These are phyloP conservation scores for Trididemnum clinides DNA, from an alignment of 23 tunicate genomes.

Conservation along the genomic window DNA sequence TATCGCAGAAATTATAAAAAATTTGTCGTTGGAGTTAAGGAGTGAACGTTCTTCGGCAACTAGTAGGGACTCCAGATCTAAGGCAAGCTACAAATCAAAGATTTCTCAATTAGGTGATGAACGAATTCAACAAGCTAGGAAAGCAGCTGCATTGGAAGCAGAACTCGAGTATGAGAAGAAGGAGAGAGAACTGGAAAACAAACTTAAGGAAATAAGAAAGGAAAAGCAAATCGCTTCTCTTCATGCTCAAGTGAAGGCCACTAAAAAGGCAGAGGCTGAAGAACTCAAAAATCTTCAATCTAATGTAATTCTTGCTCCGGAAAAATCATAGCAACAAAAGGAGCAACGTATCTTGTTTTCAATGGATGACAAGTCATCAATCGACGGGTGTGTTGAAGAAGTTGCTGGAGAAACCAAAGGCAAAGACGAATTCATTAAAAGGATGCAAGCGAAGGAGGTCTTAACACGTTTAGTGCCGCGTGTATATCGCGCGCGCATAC, in stretches of 20 bases:
- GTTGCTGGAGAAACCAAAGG: no score
- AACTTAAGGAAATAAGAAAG: background rate
- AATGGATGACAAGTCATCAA: no score
- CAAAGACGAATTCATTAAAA: no score
- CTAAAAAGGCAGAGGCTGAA: background rate
- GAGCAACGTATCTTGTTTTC: no score
- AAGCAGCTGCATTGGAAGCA: background rate
- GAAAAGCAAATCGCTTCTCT: background rate
- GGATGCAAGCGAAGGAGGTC: no score
- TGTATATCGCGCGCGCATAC: no score
- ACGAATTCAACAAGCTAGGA: background rate
- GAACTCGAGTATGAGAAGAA: background rate
- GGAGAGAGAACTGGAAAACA: background rate
- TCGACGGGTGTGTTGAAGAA: no score
- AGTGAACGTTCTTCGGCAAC: background rate
- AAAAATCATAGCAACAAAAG: no score
- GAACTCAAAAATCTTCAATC: no score
- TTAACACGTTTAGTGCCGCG: no score
- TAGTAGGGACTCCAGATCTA: background rate
- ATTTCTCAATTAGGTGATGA: background rate
- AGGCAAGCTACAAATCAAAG: background rate
- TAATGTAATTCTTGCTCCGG: no score
- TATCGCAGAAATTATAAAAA: background rate
- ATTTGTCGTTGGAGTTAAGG: background rate
- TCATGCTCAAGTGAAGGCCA: background rate